Evolutionary conservation across 2,888 invertebrate genomes (phyloP).

Genomic region (Deilephila elpenor): DNA sequence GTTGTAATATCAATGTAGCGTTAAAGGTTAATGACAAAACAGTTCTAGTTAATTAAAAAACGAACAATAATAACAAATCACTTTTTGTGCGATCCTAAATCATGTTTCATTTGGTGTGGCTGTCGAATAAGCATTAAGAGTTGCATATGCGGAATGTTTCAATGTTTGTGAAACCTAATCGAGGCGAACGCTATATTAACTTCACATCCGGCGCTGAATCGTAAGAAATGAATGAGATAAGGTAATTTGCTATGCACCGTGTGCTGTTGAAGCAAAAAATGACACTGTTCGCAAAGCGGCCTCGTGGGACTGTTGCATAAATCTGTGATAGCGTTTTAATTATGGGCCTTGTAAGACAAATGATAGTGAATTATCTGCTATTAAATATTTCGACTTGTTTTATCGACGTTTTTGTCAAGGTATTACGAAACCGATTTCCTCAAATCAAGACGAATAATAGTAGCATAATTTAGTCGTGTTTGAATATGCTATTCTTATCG

Average conservation of each 20-base stretch:
- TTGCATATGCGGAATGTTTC: neutral
- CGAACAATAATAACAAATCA: neutral
- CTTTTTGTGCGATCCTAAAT: neutral
- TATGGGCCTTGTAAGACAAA: conserved; percentile 30
- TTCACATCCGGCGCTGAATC: conserved; percentile 37
- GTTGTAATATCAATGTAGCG: neutral
- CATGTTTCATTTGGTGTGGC: neutral
- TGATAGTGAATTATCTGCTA: neutral
- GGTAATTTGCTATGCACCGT: conserved; percentile 42
- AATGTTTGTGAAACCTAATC: conserved; percentile 20
- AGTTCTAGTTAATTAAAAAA: neutral
- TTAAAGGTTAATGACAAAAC: neutral
- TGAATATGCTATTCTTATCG: no score
- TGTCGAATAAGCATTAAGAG: neutral
- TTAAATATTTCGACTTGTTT: neutral
- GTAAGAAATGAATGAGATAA: conserved; percentile 45
- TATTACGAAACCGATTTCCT: neutral
- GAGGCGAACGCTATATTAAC: conserved; percentile 8
- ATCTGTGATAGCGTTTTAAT: conserved; percentile 42
- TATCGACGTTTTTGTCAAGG: neutral
- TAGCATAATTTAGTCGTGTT: no score
- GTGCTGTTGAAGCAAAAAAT: conserved; percentile 41
- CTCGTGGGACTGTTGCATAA: conserved; percentile 57
- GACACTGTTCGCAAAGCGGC: conserved; percentile 41
- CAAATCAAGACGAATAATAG: neutral